phyloP scores from a whole-genome alignment of 2,797 vertebrate species.

The Moxostoma hubbsi region DNA sequence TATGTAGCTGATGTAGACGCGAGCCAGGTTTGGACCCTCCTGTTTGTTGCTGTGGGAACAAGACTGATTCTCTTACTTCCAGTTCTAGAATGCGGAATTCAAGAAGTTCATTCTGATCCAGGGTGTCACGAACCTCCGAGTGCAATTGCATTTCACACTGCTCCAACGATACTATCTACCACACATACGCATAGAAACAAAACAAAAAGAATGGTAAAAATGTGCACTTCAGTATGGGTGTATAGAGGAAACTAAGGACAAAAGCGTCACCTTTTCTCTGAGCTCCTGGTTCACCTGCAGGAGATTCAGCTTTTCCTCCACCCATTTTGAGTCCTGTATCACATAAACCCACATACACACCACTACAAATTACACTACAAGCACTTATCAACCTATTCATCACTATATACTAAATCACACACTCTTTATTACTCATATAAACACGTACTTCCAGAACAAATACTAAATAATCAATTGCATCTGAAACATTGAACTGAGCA shows the following conservation, averaged over 20 bases:
- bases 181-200: conserved; percentile 40
- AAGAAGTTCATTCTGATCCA: conserved; percentile 97
- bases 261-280: conserved; percentile 87
- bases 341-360: conserved; percentile 45
- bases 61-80: conserved; percentile 98
- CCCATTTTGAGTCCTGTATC: conserved; percentile 93
- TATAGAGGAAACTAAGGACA: neutral
- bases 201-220: neutral
- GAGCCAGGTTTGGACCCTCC: conserved; percentile 77
- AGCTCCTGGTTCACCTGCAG: conserved; percentile 91
- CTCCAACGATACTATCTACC: conserved; percentile 86
- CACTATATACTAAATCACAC: neutral
- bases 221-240: neutral
- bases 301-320: conserved; percentile 95
- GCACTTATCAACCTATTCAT: neutral
- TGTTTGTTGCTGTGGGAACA: conserved; percentile 87
- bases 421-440: neutral
- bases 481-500: conserved; percentile 34
- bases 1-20: conserved; percentile 81
- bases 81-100: conserved; percentile 97
- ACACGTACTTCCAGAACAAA: too few species aligned
- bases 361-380: conserved; percentile 31
- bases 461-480: too few species aligned
- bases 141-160: conserved; percentile 85
- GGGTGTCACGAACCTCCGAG: conserved; percentile 91